These are phyloP conservation scores for Tipula unca DNA, from an alignment of 2,888 invertebrate species.

Conservation along the genomic window DNA sequence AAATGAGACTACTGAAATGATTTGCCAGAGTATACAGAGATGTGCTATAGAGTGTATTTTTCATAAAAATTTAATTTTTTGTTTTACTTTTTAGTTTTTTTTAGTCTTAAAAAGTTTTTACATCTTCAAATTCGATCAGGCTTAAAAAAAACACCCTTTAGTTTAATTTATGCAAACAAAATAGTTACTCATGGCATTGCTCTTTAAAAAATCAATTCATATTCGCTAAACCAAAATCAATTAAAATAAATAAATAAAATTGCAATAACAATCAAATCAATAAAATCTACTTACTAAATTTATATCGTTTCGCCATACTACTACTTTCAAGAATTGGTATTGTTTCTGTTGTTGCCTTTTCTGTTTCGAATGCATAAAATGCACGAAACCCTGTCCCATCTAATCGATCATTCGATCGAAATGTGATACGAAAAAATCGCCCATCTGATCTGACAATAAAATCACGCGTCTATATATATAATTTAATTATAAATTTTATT, in stretches of 20 bases:
- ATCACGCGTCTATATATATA: conserved; percentile 29
- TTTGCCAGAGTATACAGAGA: no score
- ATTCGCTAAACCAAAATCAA: neutral
- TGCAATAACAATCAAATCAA: neutral
- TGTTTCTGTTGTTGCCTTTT: conserved; percentile 36
- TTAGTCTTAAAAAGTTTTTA: no score
- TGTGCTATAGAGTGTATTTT: no score
- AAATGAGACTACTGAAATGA: no score
- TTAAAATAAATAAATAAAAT: neutral
- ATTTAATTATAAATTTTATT: neutral
- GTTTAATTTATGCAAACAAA: no score
- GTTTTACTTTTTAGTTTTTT: no score
- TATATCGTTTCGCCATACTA: conserved; percentile 3
- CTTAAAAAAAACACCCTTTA: no score
- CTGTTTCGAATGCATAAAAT: conserved; percentile 74
- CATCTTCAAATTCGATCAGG: no score
- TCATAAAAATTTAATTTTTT: no score
- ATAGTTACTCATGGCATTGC: no score
- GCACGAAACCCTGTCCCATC: conserved; percentile 94
- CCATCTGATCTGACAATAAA: conserved; percentile 80
- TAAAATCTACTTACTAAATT: conserved; percentile 19
- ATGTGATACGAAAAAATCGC: conserved; percentile 89
- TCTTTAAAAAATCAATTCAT: no score
- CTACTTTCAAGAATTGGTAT: conserved; percentile 25
- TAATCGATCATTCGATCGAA: conserved; percentile 86